These are phyloP conservation scores for Exephanes ischioxanthus DNA, from an alignment of 2,888 invertebrate genomes.

Conservation along the genomic window DNA sequence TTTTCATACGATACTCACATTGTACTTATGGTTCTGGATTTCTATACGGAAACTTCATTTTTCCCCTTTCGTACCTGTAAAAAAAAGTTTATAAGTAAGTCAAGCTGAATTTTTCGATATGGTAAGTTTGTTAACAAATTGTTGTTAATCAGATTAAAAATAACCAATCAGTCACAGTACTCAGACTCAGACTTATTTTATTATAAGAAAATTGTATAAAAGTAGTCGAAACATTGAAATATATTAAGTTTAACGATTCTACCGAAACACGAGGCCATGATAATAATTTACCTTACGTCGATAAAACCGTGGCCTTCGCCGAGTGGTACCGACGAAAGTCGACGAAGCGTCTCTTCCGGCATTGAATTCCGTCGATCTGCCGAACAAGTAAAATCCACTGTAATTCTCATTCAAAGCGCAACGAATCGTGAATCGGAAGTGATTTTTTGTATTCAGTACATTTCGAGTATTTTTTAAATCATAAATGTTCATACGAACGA, in stretches of 20 bases:
- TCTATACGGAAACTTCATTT: not conserved
- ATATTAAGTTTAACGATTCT: not conserved
- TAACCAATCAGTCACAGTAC: constrained; percentile 78
- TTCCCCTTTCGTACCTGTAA: constrained; percentile 30
- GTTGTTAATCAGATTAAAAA: constrained; percentile 65
- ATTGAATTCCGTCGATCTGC: constrained; percentile 46
- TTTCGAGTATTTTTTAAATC: constrained; percentile 72
- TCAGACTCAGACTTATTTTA: constrained; percentile 80
- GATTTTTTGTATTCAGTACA: constrained; percentile 59
- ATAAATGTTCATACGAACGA: constrained; percentile 81
- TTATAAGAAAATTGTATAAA: constrained; percentile 20
- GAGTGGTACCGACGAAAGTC: not conserved
- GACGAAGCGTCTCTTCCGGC: constrained; percentile 9
- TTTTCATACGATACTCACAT: not conserved
- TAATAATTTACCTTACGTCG: not conserved
- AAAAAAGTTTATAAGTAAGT: constrained; percentile 1
- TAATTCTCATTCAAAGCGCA: constrained; percentile 47
- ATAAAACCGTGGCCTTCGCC: not conserved
- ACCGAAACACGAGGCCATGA: not conserved
- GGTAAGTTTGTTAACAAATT: not conserved
- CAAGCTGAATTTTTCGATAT: not conserved
- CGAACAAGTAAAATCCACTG: constrained; percentile 33
- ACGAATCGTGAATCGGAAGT: constrained; percentile 3
- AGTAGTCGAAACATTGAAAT: too few relatives aligned
- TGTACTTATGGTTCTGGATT: too few relatives aligned